phyloP scores from a whole-genome alignment of 2,888 invertebrate genomes.

The Pseudoips prasinana region DNA sequence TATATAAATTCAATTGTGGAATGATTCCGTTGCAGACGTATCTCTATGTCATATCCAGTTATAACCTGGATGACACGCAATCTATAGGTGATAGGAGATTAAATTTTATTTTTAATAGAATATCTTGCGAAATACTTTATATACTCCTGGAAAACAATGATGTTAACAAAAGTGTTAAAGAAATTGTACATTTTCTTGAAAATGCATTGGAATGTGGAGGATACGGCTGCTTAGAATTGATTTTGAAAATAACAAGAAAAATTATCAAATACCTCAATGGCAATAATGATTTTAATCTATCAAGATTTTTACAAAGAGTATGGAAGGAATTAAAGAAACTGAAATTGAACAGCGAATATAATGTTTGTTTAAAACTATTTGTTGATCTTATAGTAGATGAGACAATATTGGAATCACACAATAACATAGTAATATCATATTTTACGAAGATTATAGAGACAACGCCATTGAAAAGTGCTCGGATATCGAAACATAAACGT shows the following conservation, averaged over 20 bases:
- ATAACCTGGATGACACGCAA: too few species aligned
- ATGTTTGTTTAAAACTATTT: conserved; percentile 64
- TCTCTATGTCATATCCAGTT: too few species aligned
- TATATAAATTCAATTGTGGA: too few species aligned
- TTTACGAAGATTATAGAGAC: conserved; percentile 62
- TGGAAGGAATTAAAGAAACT: conserved; percentile 73
- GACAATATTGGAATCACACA: conserved; percentile 45
- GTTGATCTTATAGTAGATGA: conserved; percentile 57
- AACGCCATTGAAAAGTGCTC: conserved; percentile 37
- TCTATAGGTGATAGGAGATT: too few species aligned
- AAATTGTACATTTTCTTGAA: conserved; percentile 52
- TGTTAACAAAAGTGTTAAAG: too few species aligned
- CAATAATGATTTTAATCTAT: conserved; percentile 42
- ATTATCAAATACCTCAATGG: conserved; percentile 40
- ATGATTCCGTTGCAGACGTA: too few species aligned
- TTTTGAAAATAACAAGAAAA: conserved; percentile 57
- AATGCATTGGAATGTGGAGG: conserved; percentile 70
- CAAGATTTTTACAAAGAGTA: conserved; percentile 52
- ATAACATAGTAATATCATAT: conserved; percentile 53
- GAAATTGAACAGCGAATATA: conserved; percentile 69
- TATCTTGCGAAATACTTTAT: too few species aligned
- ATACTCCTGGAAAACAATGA: too few species aligned
- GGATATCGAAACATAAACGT: conserved; percentile 41
- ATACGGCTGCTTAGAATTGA: conserved; percentile 66
- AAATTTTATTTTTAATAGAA: too few species aligned